Percentiles rank a stretch among this genome's conserved stretches.
Evolutionary conservation across 2,888 invertebrate genomes (phyloP).

Genomic region (Protula sp.): DNA sequence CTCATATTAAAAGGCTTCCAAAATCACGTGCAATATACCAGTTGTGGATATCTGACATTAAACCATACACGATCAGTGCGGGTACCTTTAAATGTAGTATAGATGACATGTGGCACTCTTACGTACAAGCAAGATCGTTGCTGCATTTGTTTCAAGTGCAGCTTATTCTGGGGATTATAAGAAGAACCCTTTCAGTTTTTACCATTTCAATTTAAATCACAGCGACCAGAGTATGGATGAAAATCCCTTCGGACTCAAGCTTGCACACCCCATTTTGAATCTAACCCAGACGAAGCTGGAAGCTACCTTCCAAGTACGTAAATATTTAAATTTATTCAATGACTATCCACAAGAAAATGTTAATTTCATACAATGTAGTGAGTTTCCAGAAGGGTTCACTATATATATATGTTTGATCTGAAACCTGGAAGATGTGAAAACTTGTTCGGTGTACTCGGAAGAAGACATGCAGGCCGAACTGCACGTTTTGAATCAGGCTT

Average conservation of each 20-base stretch:
- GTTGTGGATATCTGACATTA: background rate
- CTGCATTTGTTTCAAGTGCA: background rate
- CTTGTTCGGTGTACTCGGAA: no score
- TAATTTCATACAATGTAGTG: background rate
- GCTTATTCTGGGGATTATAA: background rate
- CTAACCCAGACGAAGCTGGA: no score
- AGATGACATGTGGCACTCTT: conserved; percentile 3
- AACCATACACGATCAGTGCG: background rate
- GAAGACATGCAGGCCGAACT: no score
- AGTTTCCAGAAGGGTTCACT: conserved; percentile 1
- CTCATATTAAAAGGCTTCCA: background rate
- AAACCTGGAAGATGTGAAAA: no score
- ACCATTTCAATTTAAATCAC: background rate
- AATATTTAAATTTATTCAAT: background rate
- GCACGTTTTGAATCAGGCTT: no score
- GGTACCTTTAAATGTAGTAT: background rate
- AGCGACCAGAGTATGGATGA: background rate
- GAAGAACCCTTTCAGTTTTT: conserved; percentile 1
- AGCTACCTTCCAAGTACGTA: no score
- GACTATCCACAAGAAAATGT: background rate
- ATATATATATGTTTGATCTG: no score
- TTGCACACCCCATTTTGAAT: conserved; percentile 1
- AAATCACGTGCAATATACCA: background rate
- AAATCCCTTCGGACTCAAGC: background rate
- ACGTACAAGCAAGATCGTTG: background rate